Percentiles rank a stretch among this genome's conserved stretches.
Evolutionary conservation across 2,888 invertebrate species (phyloP).

Genomic region (Bombyx huttoni): DNA sequence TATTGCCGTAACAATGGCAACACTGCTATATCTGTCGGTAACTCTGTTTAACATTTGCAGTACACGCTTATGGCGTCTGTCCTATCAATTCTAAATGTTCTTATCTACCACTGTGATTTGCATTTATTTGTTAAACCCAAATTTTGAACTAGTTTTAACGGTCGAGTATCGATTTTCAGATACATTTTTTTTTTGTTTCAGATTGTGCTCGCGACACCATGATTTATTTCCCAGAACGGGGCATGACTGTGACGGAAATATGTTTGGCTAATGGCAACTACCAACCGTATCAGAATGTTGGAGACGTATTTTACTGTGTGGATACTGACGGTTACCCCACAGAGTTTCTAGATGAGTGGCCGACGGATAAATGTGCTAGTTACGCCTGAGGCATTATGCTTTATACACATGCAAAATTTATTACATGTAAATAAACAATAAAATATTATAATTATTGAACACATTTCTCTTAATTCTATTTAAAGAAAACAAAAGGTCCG

Average conservation of each 20-base stretch:
- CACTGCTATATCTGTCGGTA: too few species aligned
- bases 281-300: slow-evolving; percentile 60
- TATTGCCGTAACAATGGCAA: too few species aligned
- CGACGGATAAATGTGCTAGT: slow-evolving; percentile 23
- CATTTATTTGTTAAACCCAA: too few species aligned
- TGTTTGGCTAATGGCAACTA: slow-evolving; percentile 75
- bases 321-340: slow-evolving; percentile 72
- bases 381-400: slow-evolving; percentile 10
- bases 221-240: slow-evolving; percentile 58
- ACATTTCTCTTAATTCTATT: too few species aligned
- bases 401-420: neutral
- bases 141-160: neutral
- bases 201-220: slow-evolving; percentile 76
- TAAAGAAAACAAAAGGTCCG: too few species aligned
- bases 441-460: too few species aligned
- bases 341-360: slow-evolving; percentile 23
- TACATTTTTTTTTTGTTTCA: slow-evolving; percentile 21
- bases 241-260: slow-evolving; percentile 52
- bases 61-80: too few species aligned
- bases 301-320: slow-evolving; percentile 69
- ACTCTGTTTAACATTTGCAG: too few species aligned
- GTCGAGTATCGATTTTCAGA: neutral
- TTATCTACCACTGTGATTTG: too few species aligned
- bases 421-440: neutral
- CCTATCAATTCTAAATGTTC: too few species aligned